Percentiles rank a stretch among this genome's conserved stretches.
Evolutionary conservation across 2,113 vertebrate genomes (phyloP).

Genomic region (Strix aluco): DNA sequence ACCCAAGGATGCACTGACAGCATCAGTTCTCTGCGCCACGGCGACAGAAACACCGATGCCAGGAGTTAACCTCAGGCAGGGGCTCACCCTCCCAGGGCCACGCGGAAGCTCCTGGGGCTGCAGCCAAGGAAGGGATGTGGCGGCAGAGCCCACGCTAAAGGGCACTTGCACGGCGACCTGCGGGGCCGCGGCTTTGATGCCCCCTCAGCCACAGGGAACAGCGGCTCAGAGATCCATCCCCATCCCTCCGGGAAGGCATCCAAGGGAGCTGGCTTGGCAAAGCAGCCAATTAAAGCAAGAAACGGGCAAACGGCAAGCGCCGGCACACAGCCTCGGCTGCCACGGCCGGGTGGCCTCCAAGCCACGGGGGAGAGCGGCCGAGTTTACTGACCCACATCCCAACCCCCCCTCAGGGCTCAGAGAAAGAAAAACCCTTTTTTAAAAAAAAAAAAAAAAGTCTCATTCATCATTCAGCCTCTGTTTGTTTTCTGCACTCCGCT

Average conservation of each 20-base stretch:
- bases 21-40: rapidly evolving
- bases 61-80: rapidly evolving
- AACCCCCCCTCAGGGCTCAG: neutral
- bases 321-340: neutral
- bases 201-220: rapidly evolving
- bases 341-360: neutral
- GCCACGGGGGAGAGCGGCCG: neutral
- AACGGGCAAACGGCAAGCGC: neutral
- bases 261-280: neutral
- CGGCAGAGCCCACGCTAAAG: neutral
- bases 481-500: slow-evolving; percentile 62
- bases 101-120: neutral
- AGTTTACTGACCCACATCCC: slow-evolving; percentile 3
- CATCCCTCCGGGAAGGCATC: neutral
- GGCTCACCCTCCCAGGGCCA: neutral
- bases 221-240: neutral
- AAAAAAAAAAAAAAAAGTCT: neutral
- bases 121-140: rapidly evolving
- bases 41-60: rapidly evolving
- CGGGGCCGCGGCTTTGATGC: neutral
- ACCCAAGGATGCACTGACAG: neutral
- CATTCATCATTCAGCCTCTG: slow-evolving; percentile 60
- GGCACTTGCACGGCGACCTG: rapidly evolving
- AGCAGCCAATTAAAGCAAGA: neutral
- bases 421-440: neutral